Percentiles rank a stretch among this genome's conserved stretches.
Conservation (phyloP, 2,888 invertebrate genomes). For the Idaea straminata region DNA sequence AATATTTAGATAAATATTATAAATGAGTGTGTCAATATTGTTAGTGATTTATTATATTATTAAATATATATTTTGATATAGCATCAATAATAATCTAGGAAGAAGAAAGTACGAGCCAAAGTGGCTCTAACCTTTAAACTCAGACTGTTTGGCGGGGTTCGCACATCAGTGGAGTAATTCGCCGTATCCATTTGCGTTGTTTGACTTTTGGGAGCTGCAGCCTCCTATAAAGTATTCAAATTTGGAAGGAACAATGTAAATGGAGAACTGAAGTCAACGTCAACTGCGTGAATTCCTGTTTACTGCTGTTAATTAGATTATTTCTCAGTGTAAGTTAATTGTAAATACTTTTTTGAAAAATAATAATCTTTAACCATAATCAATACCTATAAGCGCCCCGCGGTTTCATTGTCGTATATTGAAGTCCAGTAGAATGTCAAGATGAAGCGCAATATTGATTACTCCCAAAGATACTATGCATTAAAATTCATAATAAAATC, state of each 20-base stretch:
- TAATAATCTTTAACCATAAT: no score
- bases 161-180: constrained; percentile 25
- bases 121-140: constrained; percentile 29
- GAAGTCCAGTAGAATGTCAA: no score
- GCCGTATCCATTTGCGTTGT: constrained; percentile 17
- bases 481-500: no score
- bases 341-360: no score
- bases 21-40: no score
- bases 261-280: background rate
- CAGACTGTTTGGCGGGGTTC: constrained; percentile 23
- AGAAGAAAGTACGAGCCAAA: constrained; percentile 18
- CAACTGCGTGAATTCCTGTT: background rate
- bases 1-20: no score
- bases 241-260: background rate
- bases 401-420: no score
- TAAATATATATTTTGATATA: background rate
- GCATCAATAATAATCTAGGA: background rate
- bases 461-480: no score
- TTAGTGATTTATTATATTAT: background rate
- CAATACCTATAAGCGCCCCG: no score
- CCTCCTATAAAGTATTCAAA: constrained; percentile 15
- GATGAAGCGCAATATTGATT: no score
- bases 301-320: no score
- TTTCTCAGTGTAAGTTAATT: no score
- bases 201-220: constrained; percentile 12